Evolutionary conservation across 2,797 vertebrate species (phyloP).

Genomic region (Hydrocynus forskahlii): DNA sequence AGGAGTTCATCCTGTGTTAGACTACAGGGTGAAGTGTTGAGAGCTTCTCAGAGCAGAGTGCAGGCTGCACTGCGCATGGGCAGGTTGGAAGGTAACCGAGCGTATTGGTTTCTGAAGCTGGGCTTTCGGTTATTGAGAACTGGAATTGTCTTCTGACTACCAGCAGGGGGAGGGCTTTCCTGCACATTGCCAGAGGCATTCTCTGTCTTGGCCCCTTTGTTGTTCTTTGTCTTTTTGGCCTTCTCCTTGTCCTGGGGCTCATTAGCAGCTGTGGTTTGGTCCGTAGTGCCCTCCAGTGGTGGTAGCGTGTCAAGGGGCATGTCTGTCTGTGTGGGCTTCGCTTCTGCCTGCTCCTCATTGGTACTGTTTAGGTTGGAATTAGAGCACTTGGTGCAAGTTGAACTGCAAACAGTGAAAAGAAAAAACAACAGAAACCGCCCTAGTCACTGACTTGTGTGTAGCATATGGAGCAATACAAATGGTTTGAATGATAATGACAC

Average conservation of each 20-base stretch:
- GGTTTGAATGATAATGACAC: too few species aligned
- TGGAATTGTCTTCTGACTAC: conserved; percentile 61
- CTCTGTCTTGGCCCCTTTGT: conserved; percentile 67
- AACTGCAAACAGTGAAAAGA: conserved; percentile 55
- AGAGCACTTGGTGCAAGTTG: conserved; percentile 71
- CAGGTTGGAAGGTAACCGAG: conserved; percentile 71
- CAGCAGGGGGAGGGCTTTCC: conserved; percentile 59
- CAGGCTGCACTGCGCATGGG: conserved; percentile 75
- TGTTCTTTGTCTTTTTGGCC: conserved; percentile 74
- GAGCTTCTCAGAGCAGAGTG: conserved; percentile 68
- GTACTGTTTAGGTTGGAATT: conserved; percentile 71
- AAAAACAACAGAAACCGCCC: neutral
- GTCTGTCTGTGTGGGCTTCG: conserved; percentile 67
- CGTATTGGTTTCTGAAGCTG: conserved; percentile 74
- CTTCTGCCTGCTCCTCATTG: conserved; percentile 68
- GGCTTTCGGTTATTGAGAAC: conserved; percentile 70
- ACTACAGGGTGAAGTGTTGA: conserved; percentile 3
- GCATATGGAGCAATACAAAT: neutral
- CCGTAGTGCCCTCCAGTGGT: conserved; percentile 64
- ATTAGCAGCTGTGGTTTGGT: conserved; percentile 47
- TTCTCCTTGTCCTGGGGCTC: conserved; percentile 72
- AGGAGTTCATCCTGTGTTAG: conserved; percentile 4
- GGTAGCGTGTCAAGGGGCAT: conserved; percentile 65
- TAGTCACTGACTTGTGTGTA: neutral
- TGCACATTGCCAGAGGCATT: conserved; percentile 59